Evolutionary conservation across 2,888 invertebrate species (phyloP), one percentile per base, ranked within the genome.

Genomic region (Rhopalosiphum nymphaeae): DNA sequence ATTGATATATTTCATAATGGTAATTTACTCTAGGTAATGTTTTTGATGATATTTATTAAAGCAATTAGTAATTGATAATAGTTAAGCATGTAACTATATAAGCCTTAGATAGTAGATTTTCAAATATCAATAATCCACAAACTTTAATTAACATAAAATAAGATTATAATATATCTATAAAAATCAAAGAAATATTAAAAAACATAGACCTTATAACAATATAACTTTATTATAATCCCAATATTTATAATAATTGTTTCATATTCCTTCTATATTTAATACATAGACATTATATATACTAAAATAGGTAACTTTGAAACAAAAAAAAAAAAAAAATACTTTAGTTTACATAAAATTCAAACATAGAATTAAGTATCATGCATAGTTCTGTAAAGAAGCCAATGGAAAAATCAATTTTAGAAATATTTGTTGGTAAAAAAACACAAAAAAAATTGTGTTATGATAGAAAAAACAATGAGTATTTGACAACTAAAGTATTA

Each of bases 121-220:
- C 56, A 91, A 91, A 91, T 91, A 85, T 84, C 85, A 56, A 29
- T n/a, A 3, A 29, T 84, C 56, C 11, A 91, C 29, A 85, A 56
- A 56, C 42, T 56, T 21, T 25, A 88, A 29, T 61, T 29, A n/a
- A 44, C 29, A 89, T 7, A 89, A 53, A 86, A 46, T 13, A 53
- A n/a, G 21, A 56, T 5, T 3, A 53, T n/a, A 2, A 29, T 49
- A 49, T 29, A 87, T 85, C 42, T n/a, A 87, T 36, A 87, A 87
- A 46, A 87, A 16, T 49, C 53, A 53, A 53, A n/a, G 16, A 44
- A 16, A 21, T 49, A 44, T 85, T 3, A 44, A 29, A 10, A n/a
- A n/a, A 53, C 49, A 49, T 49, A n/a, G n/a, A n/a, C 4, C 9
- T 53, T n/a, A 53, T 87, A 87, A 56, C 16, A 57, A 42, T 13